These are phyloP conservation scores for Strix uralensis DNA, from an alignment of 2,113 vertebrate species.

Conservation along the genomic window DNA sequence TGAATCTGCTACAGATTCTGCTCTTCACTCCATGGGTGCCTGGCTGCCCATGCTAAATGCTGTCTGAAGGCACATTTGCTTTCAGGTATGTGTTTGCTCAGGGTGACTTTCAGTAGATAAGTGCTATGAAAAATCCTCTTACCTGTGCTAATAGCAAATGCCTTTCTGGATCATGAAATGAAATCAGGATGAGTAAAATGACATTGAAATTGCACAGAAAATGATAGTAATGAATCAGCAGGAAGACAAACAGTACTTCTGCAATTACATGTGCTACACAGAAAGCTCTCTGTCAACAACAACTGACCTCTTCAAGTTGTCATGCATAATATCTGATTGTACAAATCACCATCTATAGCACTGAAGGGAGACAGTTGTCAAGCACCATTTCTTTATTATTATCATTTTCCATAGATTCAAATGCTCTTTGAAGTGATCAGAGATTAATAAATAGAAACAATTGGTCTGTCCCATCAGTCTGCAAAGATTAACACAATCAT, in stretches of 20 bases:
- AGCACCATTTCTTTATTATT: conserved; percentile 36
- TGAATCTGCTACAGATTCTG: not conserved
- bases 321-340: conserved; percentile 6
- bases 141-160: conserved; percentile 5
- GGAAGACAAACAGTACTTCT: conserved; percentile 46
- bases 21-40: not conserved
- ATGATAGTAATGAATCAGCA: conserved; percentile 40
- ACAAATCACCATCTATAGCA: not conserved
- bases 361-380: conserved; percentile 3
- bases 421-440: conserved; percentile 4
- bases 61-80: not conserved
- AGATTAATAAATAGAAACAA: conserved; percentile 44
- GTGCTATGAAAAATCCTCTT: conserved; percentile 36
- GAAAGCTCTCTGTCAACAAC: conserved; percentile 44
- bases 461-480: not conserved
- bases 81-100: not conserved
- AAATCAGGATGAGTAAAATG: conserved; percentile 31
- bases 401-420: conserved; percentile 12
- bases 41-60: not conserved
- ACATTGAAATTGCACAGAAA: conserved; percentile 39
- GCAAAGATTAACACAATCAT: not conserved
- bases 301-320: conserved; percentile 39
- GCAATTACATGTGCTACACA: not conserved
- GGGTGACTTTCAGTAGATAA: conserved; percentile 34
- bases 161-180: not conserved